Base-by-base conservation (phyloP, 2,888 invertebrate species). In the Drosophila mayaguana region DNA sequence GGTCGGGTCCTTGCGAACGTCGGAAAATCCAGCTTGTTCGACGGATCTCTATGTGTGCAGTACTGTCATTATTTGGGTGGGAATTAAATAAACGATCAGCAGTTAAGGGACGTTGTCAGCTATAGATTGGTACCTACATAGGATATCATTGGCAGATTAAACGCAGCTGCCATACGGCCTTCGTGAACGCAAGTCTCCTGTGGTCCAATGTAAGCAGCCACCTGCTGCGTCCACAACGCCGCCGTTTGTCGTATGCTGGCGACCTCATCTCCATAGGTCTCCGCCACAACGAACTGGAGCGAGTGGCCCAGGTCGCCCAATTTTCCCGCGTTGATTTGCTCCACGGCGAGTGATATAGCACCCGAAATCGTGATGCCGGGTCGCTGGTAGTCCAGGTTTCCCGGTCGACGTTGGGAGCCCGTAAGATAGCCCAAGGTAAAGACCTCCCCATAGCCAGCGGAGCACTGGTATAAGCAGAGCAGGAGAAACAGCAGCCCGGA, bases 111-210 rank as follows among this genome's bases (percentile, higher is more conserved):
- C 12, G 32, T 11, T 16, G 16, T 36, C 1, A 16, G 14, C 16
- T 20, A 14, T 20, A 16, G 4, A 53, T 22, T 22, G 16, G 3
- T 2, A 96, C 97, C 96, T 93, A 98, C 98, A 92, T 98, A 98
- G 80, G 98, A 98, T 91, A 98, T 96, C 98, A 98, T 98, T 7
- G 98, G 98, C 55, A 98, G 94, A 93, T 98, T 98, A 93, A 98
- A 98, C 46, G 98, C 96, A 1, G 98, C 96, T 0, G 98, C 98
- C 95, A 98, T 96, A 80, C 97, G 95, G 0, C 97, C 98, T 93
- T 98, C 98, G 92, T 98, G 97, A 22, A 97, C 95, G 92, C 98
- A 98, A 0, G 97, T 93, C 78, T 93, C 93, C 91, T 97, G 97
- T 0, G 97, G 97, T 0, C 98, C 98, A 81, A 98, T 97, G 92